Conservation (phyloP, 2,113 vertebrate genomes). For the Crypturellus undulatus region DNA sequence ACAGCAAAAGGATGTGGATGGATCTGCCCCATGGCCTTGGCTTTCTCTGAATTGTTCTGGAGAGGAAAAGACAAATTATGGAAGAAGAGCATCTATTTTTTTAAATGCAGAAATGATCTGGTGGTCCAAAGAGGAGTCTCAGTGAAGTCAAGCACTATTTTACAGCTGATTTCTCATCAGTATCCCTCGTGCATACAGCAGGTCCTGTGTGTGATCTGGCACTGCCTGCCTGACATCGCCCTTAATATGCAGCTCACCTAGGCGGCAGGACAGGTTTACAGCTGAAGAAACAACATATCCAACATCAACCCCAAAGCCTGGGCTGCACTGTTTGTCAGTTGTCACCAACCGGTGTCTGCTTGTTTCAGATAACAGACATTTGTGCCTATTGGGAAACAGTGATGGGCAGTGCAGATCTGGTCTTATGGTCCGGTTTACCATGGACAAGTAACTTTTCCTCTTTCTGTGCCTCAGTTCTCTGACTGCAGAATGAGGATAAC, state of each 20-base stretch:
- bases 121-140: neutral
- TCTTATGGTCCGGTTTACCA: neutral
- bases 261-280: neutral
- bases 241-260: neutral
- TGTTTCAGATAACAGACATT: neutral
- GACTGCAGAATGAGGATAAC: neutral
- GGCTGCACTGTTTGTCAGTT: neutral
- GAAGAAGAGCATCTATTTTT: neutral
- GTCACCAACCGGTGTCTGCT: too few species aligned
- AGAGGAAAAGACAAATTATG: neutral
- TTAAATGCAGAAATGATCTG: neutral
- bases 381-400: neutral
- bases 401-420: neutral
- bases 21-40: neutral
- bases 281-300: neutral
- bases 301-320: fast-evolving
- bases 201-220: fast-evolving
- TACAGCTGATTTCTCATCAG: neutral
- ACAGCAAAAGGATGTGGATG: neutral
- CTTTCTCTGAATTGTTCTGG: neutral
- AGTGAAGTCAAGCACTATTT: neutral
- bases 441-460: neutral
- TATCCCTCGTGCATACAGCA: fast-evolving
- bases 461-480: neutral
- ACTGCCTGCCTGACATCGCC: neutral